Conservation (phyloP, 2,113 vertebrate genomes). For the Clupea harengus region DNA sequence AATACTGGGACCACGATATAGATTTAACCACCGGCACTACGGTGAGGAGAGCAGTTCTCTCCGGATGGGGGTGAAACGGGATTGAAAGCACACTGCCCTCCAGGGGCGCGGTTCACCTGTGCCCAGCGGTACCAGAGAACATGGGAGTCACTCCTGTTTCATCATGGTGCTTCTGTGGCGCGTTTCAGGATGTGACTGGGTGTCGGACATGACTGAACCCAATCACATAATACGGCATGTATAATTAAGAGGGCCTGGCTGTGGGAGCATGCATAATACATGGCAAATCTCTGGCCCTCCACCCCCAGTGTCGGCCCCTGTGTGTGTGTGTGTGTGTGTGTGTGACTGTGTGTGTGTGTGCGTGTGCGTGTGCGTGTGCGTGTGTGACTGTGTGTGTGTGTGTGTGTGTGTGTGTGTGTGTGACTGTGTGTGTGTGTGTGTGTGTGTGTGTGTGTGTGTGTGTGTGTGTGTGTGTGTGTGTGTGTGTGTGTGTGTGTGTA, state of each 20-base stretch:
- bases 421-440: conserved; percentile 24
- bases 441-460: conserved; percentile 34
- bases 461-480: conserved; percentile 33
- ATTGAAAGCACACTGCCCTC: not conserved
- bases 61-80: not conserved
- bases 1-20: not conserved
- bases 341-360: conserved; percentile 34
- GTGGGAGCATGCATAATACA: conserved; percentile 74
- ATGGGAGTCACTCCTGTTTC: not conserved
- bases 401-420: conserved; percentile 32
- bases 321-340: conserved; percentile 24
- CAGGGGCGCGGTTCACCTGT: not conserved
- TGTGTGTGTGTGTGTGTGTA: conserved; percentile 32
- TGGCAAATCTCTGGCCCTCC: conserved; percentile 69
- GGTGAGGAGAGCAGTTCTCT: not conserved
- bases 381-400: conserved; percentile 34
- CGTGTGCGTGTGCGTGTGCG: no score
- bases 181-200: conserved; percentile 21
- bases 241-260: conserved; percentile 66
- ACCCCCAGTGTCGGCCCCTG: conserved; percentile 61
- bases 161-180: not conserved
- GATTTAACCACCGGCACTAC: not conserved
- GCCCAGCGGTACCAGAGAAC: not conserved
- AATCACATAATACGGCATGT: conserved; percentile 57
- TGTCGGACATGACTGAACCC: conserved; percentile 46